Base-by-base conservation (phyloP, 2,888 invertebrate genomes). In the Galerucella pusilla region DNA sequence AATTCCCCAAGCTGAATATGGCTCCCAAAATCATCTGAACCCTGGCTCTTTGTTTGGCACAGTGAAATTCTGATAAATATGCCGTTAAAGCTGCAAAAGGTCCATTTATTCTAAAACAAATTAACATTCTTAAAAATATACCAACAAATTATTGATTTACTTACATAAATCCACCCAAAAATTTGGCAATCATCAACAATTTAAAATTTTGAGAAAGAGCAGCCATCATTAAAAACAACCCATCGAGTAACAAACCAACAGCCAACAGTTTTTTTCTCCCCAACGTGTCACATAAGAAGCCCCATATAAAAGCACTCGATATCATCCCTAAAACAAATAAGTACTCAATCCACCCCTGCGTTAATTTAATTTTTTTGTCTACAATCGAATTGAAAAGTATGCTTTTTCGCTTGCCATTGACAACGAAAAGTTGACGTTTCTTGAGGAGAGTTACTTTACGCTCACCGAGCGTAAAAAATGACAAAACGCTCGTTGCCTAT, bases 121-220 rank as follows among this genome's bases (percentile, higher is more conserved):
- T 2, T 28, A 60, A 20, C 2, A 60, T 12, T 69, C 71, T 10
- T 10, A 52, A 25, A 60, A 45, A 28, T 54, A 54, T 25, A 1
- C 42, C 5, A n/a, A 14, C 7, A 61, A 9, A 10, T 46, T 49
- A 45, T 35, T 2, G 20, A 64, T n/a, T n/a, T 49, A 81, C 93
- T 92, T 85, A 95, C 95, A 94, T 89, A 78, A 94, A 91, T 1
- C 95, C 95, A 71, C 92, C 92, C 57, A 92, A 85, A 84, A 93
- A 94, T 85, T 94, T 93, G n/a, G 93, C 90, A n/a, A 91, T 85
- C 69, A 94, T 89, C 59, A 95, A 88, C 88, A 92, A 89, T 74
- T 90, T 88, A 83, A 92, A 93, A 81, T 90, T 92, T 81, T 93
- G 93, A 73, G 93, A 91, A 74, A 93, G 85, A 2, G 92, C 91